Evolutionary conservation across 1,140 invertebrate genomes (phyloP).

Genomic region (Cydia pomonella): DNA sequence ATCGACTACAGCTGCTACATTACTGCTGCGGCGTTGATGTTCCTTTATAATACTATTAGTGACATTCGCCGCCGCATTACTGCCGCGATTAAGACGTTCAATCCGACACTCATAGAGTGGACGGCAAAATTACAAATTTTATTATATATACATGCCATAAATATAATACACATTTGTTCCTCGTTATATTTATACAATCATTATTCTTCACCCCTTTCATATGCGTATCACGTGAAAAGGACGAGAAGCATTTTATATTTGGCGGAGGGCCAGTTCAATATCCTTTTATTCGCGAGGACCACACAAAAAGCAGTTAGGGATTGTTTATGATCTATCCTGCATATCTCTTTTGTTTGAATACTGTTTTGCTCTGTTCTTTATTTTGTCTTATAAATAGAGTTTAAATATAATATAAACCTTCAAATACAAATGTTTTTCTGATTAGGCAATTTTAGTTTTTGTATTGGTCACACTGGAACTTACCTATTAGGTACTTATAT

Average conservation of each 20-base stretch:
- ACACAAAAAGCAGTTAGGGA: slow-evolving; percentile 19
- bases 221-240: slow-evolving; percentile 3
- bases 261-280: slow-evolving; percentile 4
- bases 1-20: too few relatives aligned
- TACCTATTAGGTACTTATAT: too few relatives aligned
- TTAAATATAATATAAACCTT: neutral
- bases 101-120: too few relatives aligned
- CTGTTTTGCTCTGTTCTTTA: neutral
- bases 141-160: neutral
- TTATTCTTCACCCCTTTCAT: slow-evolving; percentile 1
- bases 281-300: slow-evolving; percentile 22
- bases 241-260: neutral
- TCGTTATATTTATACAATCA: neutral
- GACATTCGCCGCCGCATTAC: too few relatives aligned
- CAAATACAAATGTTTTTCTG: too few relatives aligned
- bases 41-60: too few relatives aligned
- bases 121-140: too few relatives aligned
- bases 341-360: slow-evolving; percentile 1
- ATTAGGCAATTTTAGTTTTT: neutral
- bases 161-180: neutral
- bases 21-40: too few relatives aligned
- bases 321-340: slow-evolving; percentile 25
- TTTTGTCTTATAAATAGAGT: neutral
- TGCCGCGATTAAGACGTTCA: too few relatives aligned
- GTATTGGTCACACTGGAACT: too few relatives aligned